phyloP scores from a whole-genome alignment of 2,888 invertebrate species.

The Diplazon laetatorius region DNA sequence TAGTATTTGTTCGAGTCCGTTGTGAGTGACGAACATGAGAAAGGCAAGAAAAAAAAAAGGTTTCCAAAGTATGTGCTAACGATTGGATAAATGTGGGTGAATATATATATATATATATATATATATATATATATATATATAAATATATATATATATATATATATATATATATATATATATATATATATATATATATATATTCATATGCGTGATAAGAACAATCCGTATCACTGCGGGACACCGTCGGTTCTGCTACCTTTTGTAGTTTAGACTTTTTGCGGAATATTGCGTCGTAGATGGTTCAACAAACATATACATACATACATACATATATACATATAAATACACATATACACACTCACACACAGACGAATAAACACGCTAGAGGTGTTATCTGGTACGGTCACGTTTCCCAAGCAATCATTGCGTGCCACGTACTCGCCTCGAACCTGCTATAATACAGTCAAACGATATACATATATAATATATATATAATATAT shows the following conservation, averaged over 20 bases:
- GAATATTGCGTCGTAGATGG: conserved; percentile 22
- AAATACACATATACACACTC: not conserved
- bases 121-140: not conserved
- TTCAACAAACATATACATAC: not conserved
- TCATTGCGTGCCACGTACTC: conserved; percentile 54
- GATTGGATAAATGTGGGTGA: not conserved
- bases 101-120: too few species aligned
- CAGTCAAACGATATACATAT: conserved; percentile 12
- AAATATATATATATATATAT: not conserved
- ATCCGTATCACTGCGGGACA: conserved; percentile 11
- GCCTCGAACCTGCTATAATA: conserved; percentile 31
- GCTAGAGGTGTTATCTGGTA: conserved; percentile 31
- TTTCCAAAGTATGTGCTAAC: not conserved
- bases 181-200: too few species aligned
- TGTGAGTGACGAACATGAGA: too few species aligned
- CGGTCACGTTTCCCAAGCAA: conserved; percentile 51
- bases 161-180: not conserved
- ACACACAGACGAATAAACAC: conserved; percentile 9
- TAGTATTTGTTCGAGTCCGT: too few species aligned
- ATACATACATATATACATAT: not conserved
- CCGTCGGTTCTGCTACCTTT: conserved; percentile 1
- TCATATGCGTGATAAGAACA: conserved; percentile 11
- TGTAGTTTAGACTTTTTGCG: conserved; percentile 26
- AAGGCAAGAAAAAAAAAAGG: not conserved
- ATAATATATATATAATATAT: too few species aligned